Percentiles rank a stretch among this genome's conserved stretches.
Evolutionary conservation across 2,888 invertebrate species (phyloP).

Genomic region (Campoplex capitator): DNA sequence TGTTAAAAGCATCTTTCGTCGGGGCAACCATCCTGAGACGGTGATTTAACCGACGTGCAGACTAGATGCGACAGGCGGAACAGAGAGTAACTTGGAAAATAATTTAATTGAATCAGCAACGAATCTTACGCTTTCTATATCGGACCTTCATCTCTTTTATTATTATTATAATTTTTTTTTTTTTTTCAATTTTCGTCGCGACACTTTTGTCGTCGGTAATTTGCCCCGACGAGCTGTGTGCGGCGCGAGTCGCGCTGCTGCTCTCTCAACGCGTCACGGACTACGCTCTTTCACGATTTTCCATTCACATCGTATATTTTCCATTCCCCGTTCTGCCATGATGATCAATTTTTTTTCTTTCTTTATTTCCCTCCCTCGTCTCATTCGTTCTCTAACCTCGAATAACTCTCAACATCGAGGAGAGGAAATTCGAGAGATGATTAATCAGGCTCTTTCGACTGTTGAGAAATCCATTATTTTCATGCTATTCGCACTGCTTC

Average conservation of each 20-base stretch:
- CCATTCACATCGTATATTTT: slow-evolving; percentile 4
- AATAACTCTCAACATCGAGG: neutral
- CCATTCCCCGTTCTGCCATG: slow-evolving; percentile 30
- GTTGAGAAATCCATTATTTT: slow-evolving; percentile 3
- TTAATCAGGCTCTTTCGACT: slow-evolving; percentile 13
- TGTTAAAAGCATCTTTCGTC: neutral
- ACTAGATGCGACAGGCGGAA: slow-evolving; percentile 45
- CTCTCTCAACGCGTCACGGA: slow-evolving; percentile 28
- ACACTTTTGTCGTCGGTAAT: slow-evolving; percentile 2
- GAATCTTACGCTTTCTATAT: slow-evolving; percentile 20
- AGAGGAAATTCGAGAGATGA: slow-evolving; percentile 17
- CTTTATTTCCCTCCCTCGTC: neutral
- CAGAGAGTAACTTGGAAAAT: slow-evolving; percentile 45
- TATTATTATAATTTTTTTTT: neutral
- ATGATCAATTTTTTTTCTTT: slow-evolving; percentile 20
- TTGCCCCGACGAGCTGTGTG: neutral
- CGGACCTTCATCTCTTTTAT: slow-evolving; percentile 1
- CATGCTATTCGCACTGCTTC: slow-evolving; percentile 2
- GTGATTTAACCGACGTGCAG: neutral
- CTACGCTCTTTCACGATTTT: slow-evolving; percentile 29
- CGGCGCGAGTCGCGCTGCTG: neutral
- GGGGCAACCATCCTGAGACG: slow-evolving; percentile 2
- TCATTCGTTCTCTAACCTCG: neutral
- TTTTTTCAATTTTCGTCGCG: neutral
- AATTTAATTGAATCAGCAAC: slow-evolving; percentile 23